phyloP scores from a whole-genome alignment of 2,113 vertebrate genomes.

The Onychorhynchus coronatus region DNA sequence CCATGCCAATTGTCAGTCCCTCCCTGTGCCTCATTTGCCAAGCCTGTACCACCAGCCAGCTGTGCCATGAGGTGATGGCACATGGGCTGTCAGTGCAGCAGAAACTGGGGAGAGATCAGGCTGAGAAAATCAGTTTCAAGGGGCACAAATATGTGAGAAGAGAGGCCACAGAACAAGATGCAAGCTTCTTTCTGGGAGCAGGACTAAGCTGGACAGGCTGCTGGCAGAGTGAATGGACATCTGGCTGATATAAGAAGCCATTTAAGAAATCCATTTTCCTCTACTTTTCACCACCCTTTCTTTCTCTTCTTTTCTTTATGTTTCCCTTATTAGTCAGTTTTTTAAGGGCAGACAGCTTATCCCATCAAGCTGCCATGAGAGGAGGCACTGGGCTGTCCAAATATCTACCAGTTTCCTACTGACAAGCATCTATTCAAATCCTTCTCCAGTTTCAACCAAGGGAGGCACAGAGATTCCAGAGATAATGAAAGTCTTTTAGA shows the following conservation, averaged over 20 bases:
- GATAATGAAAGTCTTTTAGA: background rate
- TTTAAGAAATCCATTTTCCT: background rate
- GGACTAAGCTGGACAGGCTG: background rate
- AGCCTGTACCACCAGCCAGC: background rate
- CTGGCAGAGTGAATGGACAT: background rate
- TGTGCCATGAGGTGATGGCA: background rate
- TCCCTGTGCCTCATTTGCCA: background rate
- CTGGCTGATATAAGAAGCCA: background rate
- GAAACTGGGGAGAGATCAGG: background rate
- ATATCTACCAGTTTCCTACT: background rate
- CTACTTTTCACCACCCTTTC: background rate
- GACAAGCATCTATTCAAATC: background rate
- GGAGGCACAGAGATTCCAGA: background rate
- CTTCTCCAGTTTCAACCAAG: background rate
- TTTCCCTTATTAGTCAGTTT: background rate
- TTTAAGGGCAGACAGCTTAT: background rate
- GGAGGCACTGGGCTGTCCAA: background rate
- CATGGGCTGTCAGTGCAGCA: background rate
- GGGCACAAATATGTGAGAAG: background rate
- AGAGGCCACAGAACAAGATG: background rate
- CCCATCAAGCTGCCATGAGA: background rate
- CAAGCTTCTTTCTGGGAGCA: background rate
- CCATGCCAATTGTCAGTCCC: accelerated
- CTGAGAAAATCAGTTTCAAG: background rate
- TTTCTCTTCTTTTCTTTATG: background rate